Evolutionary conservation across 2,113 vertebrate genomes (phyloP).

Genomic region (Alces alces): DNA sequence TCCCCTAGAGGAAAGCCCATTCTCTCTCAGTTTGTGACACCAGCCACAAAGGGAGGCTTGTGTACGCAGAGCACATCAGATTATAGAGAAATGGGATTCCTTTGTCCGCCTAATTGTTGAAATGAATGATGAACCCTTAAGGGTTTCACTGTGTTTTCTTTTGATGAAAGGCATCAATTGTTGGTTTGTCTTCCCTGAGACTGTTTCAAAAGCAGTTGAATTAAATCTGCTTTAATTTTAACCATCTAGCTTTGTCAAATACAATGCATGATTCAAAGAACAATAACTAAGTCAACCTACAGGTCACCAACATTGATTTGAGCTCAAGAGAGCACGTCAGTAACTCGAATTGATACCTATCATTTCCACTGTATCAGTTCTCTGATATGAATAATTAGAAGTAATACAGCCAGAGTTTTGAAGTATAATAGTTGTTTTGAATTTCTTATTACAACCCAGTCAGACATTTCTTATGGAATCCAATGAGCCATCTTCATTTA

Average conservation of each 20-base stretch:
- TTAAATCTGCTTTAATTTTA: conserved; percentile 49
- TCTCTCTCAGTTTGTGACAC: not conserved
- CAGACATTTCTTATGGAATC: not conserved
- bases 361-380: not conserved
- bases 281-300: not conserved
- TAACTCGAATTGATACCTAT: not conserved
- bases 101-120: conserved; percentile 15
- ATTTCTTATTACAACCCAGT: not conserved
- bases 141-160: conserved; percentile 6
- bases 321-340: not conserved
- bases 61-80: not conserved
- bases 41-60: not conserved
- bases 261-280: not conserved
- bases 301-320: not conserved
- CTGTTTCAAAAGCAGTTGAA: not conserved
- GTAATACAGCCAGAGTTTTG: not conserved
- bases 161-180: conserved; percentile 33
- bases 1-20: not conserved
- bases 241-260: conserved; percentile 3
- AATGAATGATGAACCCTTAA: not conserved
- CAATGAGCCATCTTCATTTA: not conserved
- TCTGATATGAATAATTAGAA: not conserved
- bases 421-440: not conserved
- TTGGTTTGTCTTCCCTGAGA: conserved; percentile 27
- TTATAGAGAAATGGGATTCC: not conserved